phyloP scores from a whole-genome alignment of 2,888 invertebrate genomes.

The Copidosoma aretas region DNA sequence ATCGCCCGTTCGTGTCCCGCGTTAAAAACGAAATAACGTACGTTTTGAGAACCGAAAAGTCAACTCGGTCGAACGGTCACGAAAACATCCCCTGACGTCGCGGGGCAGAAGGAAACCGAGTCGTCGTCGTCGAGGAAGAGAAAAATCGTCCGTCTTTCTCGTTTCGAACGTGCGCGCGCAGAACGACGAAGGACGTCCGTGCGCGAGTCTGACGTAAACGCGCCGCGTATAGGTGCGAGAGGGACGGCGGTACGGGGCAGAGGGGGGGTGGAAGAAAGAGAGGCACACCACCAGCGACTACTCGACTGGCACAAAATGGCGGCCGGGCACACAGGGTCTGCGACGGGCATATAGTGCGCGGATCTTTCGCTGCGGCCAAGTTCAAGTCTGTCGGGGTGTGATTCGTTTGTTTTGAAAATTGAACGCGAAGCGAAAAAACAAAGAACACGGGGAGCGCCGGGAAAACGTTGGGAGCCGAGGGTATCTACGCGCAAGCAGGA shows the following conservation, averaged over 20 bases:
- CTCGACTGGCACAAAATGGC: constrained; percentile 61
- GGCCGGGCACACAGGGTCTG: constrained; percentile 54
- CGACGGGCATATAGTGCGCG: constrained; percentile 58
- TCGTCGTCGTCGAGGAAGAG: not conserved
- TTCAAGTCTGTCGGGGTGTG: not conserved
- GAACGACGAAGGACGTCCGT: constrained; percentile 36
- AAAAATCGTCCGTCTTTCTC: not conserved
- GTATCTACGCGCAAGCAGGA: not conserved
- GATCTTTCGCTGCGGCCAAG: constrained; percentile 49
- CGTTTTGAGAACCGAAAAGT: no score
- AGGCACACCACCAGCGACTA: constrained; percentile 50
- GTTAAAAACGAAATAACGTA: not conserved
- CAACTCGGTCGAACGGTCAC: no score
- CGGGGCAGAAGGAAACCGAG: no score
- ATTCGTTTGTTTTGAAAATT: not conserved
- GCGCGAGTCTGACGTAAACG: constrained; percentile 17
- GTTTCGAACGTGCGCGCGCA: constrained; percentile 1
- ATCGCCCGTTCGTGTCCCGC: not conserved
- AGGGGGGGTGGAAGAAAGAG: constrained; percentile 52
- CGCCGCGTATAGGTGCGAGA: constrained; percentile 8
- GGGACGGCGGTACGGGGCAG: constrained; percentile 28
- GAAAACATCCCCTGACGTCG: no score
- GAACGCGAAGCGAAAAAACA: no score
- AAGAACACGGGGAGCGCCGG: not conserved
- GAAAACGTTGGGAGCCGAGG: not conserved